Evolutionary conservation across 2,113 vertebrate species (phyloP).

Genomic region (Typhlomys cinereus): DNA sequence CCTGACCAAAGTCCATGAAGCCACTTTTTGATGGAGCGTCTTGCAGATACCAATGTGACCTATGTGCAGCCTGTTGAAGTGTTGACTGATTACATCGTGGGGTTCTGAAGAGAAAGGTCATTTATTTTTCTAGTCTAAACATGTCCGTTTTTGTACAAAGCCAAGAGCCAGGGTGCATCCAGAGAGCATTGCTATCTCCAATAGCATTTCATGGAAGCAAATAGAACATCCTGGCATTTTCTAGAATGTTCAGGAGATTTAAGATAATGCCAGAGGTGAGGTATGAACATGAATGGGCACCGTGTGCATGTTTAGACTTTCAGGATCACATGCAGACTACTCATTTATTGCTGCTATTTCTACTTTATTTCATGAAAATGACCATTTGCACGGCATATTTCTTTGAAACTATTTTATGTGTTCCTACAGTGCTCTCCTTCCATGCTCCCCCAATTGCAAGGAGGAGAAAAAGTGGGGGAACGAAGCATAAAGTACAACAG

Average conservation of each 20-base stretch:
- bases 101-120: background rate
- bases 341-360: background rate
- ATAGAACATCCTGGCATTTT: background rate
- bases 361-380: background rate
- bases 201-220: background rate
- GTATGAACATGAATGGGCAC: accelerated
- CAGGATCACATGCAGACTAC: background rate
- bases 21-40: background rate
- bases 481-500: background rate
- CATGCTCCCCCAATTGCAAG: no score
- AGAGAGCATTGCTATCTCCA: background rate
- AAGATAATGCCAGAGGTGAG: background rate
- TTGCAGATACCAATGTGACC: background rate
- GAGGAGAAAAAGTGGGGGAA: background rate
- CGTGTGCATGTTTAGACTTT: accelerated
- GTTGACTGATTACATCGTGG: background rate
- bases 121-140: background rate
- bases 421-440: no score
- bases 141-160: slow-evolving; percentile 3
- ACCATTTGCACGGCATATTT: background rate
- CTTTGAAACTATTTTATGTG: background rate
- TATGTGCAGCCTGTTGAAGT: background rate
- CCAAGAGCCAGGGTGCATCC: background rate
- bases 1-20: no score
- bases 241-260: background rate